Evolutionary conservation across 2,113 vertebrate species (phyloP), one percentile per base, ranked within the genome.

Genomic region (Apodemus sylvaticus): DNA sequence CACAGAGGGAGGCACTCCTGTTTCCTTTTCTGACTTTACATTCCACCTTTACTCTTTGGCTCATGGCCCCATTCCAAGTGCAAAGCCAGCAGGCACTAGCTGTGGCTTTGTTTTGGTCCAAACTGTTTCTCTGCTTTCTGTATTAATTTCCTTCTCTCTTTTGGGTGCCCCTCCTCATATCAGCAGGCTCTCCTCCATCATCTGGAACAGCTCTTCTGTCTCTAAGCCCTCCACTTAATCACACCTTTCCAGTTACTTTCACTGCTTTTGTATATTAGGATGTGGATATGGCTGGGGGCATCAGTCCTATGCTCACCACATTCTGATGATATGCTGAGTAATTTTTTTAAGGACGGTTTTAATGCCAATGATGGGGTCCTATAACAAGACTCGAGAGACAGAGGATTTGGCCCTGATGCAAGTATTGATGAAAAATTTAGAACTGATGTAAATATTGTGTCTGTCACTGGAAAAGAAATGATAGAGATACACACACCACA

Each of bases 311-410:
- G 48, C 42, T n/a, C 74, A 10, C 8, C 31, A 89, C 3, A 31
- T 11, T 36, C 12, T 74, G 39, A 22, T 87, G 81, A 60, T 82
- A 78, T 55, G 62, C 24, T 73, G 93, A 93, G 45, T 66, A 66
- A 86, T 95, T 93, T 92, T 13, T 22, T 93, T 55, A 68, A 91
- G 62, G 16, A 70, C 42, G 39, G 60, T 82, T 96, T 94, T 62
- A 86, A 92, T 71, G 92, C 68, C 20, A 77, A 14, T 78, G 60
- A 45, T 78, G 26, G 86, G 82, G 36, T 89, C 5, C 31, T 70
- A 19, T 58, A 79, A 31, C 34, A n/a, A 85, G n/a, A 87, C 94
- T 55, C 62, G 81, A 81, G 89, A 82, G 58, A 45, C 4, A 26
- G 19, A 39, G 42, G 29, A 3, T 76, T 95, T 86, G 45, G 19